phyloP scores from a whole-genome alignment of 2,113 vertebrate genomes.

The Petrocephalus zakoni region DNA sequence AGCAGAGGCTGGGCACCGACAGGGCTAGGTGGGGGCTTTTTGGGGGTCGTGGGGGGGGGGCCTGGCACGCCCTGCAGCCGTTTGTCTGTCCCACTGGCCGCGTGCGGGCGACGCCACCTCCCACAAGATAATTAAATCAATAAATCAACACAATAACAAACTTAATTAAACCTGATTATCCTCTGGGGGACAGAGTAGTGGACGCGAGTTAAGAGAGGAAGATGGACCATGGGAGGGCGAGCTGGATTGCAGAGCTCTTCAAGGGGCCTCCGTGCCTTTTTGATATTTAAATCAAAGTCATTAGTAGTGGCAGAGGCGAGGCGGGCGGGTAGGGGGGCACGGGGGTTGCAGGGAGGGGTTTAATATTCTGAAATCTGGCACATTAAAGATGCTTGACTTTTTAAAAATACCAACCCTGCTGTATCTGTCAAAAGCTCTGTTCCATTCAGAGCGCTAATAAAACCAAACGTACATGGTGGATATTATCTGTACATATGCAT shows the following conservation, averaged over 20 bases:
- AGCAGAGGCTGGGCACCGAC: not conserved
- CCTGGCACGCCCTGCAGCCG: not conserved
- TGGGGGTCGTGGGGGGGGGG: not conserved
- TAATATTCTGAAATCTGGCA: constrained; percentile 43
- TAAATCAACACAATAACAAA: constrained; percentile 49
- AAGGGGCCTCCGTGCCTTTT: constrained; percentile 40
- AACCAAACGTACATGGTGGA: constrained; percentile 24
- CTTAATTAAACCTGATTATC: constrained; percentile 39
- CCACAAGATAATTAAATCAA: constrained; percentile 47
- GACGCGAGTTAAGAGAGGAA: constrained; percentile 38
- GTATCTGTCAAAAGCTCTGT: constrained; percentile 24
- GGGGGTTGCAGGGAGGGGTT: constrained; percentile 35
- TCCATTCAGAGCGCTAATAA: constrained; percentile 15
- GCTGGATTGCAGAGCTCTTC: constrained; percentile 48
- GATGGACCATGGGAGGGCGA: constrained; percentile 28
- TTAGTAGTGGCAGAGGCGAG: constrained; percentile 39
- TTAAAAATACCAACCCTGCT: constrained; percentile 28
- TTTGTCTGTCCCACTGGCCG: not conserved
- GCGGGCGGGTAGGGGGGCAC: constrained; percentile 18
- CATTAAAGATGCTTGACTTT: constrained; percentile 44
- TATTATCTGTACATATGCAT: constrained; percentile 20
- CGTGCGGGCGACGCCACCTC: constrained; percentile 1
- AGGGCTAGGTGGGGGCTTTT: not conserved
- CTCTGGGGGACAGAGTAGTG: constrained; percentile 26
- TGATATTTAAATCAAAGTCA: constrained; percentile 63